These are phyloP conservation scores for Athalia circularis DNA, from an alignment of 2,888 invertebrate species.

Conservation along the genomic window DNA sequence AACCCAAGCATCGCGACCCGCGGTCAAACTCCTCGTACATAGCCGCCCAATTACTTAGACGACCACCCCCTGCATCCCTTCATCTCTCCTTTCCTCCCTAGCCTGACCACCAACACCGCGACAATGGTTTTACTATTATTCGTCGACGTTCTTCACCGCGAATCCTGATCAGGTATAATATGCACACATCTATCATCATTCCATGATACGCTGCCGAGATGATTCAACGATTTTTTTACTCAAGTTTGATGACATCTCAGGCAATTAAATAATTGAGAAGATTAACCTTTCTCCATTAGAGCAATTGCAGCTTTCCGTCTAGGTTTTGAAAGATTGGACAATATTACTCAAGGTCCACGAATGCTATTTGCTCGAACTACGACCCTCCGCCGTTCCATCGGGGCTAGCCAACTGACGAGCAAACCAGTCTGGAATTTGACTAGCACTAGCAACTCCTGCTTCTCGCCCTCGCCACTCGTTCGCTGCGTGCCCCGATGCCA, in stretches of 20 bases:
- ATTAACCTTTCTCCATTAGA: neutral
- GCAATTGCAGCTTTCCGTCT: neutral
- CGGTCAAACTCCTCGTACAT: conserved; percentile 41
- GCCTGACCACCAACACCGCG: neutral
- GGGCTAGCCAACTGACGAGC: neutral
- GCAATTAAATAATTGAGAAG: neutral
- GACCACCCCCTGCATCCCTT: conserved; percentile 43
- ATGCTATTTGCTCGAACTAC: neutral
- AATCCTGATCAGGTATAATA: too few species aligned
- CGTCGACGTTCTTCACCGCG: too few species aligned
- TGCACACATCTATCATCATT: too few species aligned
- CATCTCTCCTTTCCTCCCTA: conserved; percentile 4
- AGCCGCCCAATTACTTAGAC: conserved; percentile 58
- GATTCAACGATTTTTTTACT: too few species aligned
- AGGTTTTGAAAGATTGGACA: neutral
- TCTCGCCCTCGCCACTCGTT: conserved; percentile 9
- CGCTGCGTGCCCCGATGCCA: conserved; percentile 42
- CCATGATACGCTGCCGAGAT: too few species aligned
- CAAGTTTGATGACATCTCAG: too few species aligned
- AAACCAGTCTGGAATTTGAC: neutral
- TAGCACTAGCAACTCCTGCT: neutral
- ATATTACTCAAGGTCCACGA: neutral
- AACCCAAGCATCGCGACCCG: conserved; percentile 32
- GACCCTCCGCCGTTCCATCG: conserved; percentile 9
- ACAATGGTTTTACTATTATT: neutral